A percentile compares a stretch with the other conserved stretches of the same genome.
phyloP scores from a whole-genome alignment of 2,113 vertebrate species.

The Phycodurus eques region DNA sequence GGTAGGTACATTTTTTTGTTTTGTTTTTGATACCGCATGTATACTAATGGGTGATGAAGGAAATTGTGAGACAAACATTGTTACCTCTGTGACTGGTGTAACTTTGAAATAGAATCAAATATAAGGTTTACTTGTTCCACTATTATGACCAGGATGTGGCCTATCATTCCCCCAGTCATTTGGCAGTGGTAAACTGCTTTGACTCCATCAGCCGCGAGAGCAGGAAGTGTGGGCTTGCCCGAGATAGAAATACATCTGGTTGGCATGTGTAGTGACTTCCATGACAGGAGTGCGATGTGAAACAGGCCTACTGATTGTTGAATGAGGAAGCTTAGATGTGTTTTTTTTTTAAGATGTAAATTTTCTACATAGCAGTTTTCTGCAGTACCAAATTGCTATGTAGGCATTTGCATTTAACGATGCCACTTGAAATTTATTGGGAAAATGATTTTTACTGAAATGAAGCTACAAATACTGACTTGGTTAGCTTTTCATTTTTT shows the following conservation, averaged over 20 bases:
- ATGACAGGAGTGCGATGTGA: background rate
- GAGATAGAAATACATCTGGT: conserved; percentile 45
- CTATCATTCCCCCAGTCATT: conserved; percentile 16
- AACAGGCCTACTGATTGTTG: background rate
- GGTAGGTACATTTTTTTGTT: background rate
- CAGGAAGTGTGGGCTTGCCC: conserved; percentile 31
- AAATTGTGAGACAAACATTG: background rate
- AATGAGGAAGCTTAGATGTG: background rate
- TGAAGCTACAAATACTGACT: background rate
- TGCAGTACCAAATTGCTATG: background rate
- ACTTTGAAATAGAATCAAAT: background rate
- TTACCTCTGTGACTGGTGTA: background rate
- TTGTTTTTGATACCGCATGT: background rate
- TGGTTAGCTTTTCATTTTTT: background rate
- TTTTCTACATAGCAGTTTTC: background rate
- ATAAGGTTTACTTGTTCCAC: conserved; percentile 11
- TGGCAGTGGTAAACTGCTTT: conserved; percentile 30
- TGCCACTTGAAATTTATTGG: background rate
- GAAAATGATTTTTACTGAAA: conserved; percentile 15
- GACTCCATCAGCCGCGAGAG: conserved; percentile 23
- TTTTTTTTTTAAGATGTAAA: background rate
- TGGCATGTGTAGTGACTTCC: conserved; percentile 32
- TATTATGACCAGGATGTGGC: conserved; percentile 48
- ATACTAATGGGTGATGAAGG: background rate
- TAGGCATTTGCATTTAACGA: background rate